phyloP scores from a whole-genome alignment of 2,797 vertebrate species.

The Smutsia temminckii region DNA sequence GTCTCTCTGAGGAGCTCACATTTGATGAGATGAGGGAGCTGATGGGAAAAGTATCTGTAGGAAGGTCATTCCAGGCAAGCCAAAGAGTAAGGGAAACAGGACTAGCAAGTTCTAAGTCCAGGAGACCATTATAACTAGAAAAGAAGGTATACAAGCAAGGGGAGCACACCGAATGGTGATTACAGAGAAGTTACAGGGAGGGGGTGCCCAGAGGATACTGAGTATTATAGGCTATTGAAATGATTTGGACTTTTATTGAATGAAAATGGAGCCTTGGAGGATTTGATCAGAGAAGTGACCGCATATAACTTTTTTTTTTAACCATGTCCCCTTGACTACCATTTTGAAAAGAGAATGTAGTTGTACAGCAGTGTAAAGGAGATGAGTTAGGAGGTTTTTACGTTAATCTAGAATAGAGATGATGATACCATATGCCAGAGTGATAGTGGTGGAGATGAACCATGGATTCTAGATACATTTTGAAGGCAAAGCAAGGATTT shows the following conservation, averaged over 20 bases:
- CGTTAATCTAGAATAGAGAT: not conserved
- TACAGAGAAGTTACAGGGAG: not conserved
- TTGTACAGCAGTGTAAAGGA: not conserved
- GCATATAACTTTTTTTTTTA: not conserved
- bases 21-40: not conserved
- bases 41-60: not conserved
- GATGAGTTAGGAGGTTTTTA: not conserved
- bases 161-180: accelerated
- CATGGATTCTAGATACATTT: not conserved
- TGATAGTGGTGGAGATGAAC: accelerated
- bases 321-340: not conserved
- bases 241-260: not conserved
- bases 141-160: not conserved
- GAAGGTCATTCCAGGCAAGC: not conserved
- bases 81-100: not conserved
- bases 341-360: not conserved
- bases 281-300: not conserved
- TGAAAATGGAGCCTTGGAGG: not conserved
- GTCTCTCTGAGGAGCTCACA: not conserved
- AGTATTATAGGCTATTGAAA: not conserved
- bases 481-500: not conserved
- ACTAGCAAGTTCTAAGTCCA: not conserved
- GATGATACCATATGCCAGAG: not conserved
- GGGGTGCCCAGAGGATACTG: accelerated
- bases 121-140: not conserved